Percentiles rank a stretch among this genome's conserved stretches.
Conservation (phyloP, 2,888 invertebrate species). For the Eilema caniola region DNA sequence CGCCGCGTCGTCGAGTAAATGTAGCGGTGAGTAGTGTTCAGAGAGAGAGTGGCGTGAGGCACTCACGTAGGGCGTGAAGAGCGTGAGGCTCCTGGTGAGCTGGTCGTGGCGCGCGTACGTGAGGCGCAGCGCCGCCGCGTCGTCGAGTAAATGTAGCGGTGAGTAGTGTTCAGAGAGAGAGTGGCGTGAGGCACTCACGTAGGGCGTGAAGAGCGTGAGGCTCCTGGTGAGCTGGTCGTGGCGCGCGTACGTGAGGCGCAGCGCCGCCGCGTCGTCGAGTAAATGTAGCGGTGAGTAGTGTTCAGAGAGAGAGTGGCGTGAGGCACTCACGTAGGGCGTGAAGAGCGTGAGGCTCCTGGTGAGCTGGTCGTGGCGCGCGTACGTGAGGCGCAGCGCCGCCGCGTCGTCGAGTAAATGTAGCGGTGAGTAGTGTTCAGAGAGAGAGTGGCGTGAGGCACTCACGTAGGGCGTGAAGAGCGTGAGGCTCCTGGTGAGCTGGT, state of each 20-base stretch:
- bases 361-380: slow-evolving; percentile 79
- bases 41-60: too few relatives aligned
- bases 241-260: slow-evolving; percentile 88
- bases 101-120: slow-evolving; percentile 88
- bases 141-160: too few relatives aligned
- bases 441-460: too few relatives aligned
- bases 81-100: slow-evolving; percentile 67
- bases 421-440: too few relatives aligned
- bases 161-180: too few relatives aligned
- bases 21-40: too few relatives aligned
- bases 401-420: too few relatives aligned
- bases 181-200: slow-evolving; percentile 64
- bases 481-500: slow-evolving; percentile 66
- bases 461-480: slow-evolving; percentile 77
- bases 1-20: too few relatives aligned
- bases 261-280: too few relatives aligned
- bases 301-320: too few relatives aligned
- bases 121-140: neutral
- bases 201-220: slow-evolving; percentile 81
- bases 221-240: slow-evolving; percentile 50
- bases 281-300: too few relatives aligned
- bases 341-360: slow-evolving; percentile 69
- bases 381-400: slow-evolving; percentile 79
- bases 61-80: slow-evolving; percentile 77
- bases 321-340: slow-evolving; percentile 76